Evolutionary conservation across 1,140 invertebrate species (phyloP), one percentile per base, ranked within the genome.

Genomic region (Eufriesea mexicana): DNA sequence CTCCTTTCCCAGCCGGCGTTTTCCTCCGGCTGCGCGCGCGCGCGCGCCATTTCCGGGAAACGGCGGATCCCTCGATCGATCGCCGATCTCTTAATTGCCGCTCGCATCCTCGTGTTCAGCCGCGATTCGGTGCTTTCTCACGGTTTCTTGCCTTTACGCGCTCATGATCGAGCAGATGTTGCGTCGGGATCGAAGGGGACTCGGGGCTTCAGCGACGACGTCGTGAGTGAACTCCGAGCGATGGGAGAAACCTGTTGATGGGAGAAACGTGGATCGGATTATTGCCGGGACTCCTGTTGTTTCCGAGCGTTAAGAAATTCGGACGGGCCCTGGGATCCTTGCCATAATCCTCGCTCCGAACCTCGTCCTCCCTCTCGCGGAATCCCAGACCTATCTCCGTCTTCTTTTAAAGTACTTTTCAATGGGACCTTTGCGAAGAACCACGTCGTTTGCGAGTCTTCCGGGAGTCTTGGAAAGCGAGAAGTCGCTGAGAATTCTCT

Each of bases 51-150:
- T 73, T 73, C 71, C 71, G 51, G 71, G 71, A 73, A 73, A 73
- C 71, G 51, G 35, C 14, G 71, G 71, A 73, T 73, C 42, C 71
- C 14, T n/a, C 71, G 71, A 59, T 73, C 55, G 55, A 73, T 71
- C 68, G 68, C 25, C 71, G 71, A 73, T 73, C 55, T 73, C 55
- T 73, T 73, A 57, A 73, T 73, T 73, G 71, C 35, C 71, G 20
- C 28, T 55, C 23, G n/a, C 10, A 12, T 20, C 20, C 61, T 28
- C 61, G 25, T 64, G n/a, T 71, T 71, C 35, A 9, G 8, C 9
- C 67, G 14, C 67, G 54, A 57, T 55, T 73, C 71, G 71, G 18
- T 45, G 23, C 54, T n/a, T 73, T 73, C 71, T 57, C 71, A 73
- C 71, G 71, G 23, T 73, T 25, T 57, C 71, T 25, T 28, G 35